These are phyloP conservation scores for Mobula birostris DNA, from an alignment of 2,113 vertebrate species.

Conservation along the genomic window DNA sequence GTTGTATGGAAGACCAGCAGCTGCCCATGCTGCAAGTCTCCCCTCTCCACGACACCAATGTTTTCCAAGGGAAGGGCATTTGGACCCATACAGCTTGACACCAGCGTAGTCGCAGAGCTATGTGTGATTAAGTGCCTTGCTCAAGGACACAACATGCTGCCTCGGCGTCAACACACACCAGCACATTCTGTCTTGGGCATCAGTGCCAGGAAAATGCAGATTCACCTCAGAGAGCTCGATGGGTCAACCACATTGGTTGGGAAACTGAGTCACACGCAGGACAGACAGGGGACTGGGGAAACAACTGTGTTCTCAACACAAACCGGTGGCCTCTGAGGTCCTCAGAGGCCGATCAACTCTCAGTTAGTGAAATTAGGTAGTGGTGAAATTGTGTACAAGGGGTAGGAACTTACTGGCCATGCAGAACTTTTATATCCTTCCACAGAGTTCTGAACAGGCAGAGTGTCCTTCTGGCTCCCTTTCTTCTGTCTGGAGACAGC, in stretches of 20 bases:
- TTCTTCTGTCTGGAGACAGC: conserved; percentile 41
- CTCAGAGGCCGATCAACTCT: not conserved
- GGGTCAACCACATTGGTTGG: not conserved
- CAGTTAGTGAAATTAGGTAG: not conserved
- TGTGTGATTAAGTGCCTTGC: no score
- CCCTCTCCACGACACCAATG: no score
- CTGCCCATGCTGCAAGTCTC: no score
- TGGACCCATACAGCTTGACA: no score
- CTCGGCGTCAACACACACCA: not conserved
- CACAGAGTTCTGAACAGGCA: not conserved
- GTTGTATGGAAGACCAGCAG: no score
- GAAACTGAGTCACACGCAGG: not conserved
- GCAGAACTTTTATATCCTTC: not conserved
- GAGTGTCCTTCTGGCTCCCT: not conserved
- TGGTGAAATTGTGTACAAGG: not conserved
- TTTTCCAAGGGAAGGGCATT: no score
- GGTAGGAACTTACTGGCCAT: not conserved
- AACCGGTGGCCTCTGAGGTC: no score
- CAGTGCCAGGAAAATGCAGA: no score
- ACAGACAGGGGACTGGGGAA: not conserved
- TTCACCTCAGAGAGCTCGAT: not conserved
- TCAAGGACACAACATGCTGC: no score
- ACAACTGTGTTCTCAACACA: not conserved
- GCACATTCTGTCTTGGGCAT: not conserved
- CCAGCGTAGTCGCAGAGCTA: no score